phyloP scores from a whole-genome alignment of 92 coral and sea anemone species.

The Umimayanthus chanpuru region DNA sequence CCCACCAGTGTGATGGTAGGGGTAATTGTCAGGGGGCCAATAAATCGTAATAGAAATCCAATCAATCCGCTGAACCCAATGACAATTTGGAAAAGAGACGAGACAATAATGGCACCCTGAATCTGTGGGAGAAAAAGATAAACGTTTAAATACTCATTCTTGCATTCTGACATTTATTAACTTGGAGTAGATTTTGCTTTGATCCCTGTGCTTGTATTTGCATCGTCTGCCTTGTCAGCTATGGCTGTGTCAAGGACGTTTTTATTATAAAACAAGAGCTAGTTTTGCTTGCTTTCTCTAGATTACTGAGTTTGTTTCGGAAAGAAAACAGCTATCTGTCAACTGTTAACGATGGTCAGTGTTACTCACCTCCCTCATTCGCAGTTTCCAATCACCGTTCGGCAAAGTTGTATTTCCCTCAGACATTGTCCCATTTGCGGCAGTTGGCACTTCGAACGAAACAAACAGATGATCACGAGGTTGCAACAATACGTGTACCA shows the following conservation, averaged over 20 bases:
- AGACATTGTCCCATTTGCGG: neutral
- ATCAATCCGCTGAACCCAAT: slow-evolving; percentile 87
- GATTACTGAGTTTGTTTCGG: neutral
- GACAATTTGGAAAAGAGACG: slow-evolving; percentile 84
- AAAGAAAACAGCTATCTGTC: neutral
- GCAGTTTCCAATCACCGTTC: slow-evolving; percentile 25
- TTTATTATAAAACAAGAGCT: too few species aligned
- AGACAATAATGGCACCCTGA: slow-evolving; percentile 93
- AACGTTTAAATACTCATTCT: neutral
- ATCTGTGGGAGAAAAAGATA: slow-evolving; percentile 53
- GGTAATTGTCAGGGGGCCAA: slow-evolving; percentile 90
- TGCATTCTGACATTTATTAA: neutral
- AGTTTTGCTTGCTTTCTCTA: neutral
- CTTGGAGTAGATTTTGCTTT: too few species aligned
- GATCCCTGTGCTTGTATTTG: too few species aligned
- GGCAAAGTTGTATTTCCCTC: slow-evolving; percentile 15
- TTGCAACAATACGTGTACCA: too few species aligned
- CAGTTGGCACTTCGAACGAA: neutral
- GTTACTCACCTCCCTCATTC: slow-evolving; percentile 27
- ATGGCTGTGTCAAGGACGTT: too few species aligned
- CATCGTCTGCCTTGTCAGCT: too few species aligned
- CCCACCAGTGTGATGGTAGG: slow-evolving; percentile 89
- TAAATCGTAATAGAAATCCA: slow-evolving; percentile 78
- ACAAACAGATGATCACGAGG: neutral
- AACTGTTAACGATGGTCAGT: neutral